Evolutionary conservation across 1,140 invertebrate genomes (phyloP).

Genomic region (Hyposmocoma kahamanoa): DNA sequence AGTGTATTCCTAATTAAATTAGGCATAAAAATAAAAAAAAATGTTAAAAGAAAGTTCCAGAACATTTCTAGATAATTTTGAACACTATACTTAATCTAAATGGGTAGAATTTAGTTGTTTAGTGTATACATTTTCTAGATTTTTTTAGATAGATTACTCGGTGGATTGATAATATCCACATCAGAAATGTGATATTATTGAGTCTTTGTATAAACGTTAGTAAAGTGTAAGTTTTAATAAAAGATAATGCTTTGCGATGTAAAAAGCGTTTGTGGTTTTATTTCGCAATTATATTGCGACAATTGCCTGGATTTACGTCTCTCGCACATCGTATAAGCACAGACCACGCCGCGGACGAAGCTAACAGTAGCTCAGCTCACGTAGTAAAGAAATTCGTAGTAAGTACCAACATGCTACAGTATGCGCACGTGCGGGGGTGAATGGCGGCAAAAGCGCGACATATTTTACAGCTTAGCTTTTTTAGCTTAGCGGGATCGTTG

Average conservation of each 20-base stretch:
- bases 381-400: no score
- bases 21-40: background rate
- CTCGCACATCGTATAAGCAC: no score
- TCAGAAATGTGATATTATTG: constrained; percentile 75
- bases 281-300: no score
- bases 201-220: constrained; percentile 70
- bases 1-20: no score
- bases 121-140: constrained; percentile 23
- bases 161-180: constrained; percentile 74
- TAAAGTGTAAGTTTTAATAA: constrained; percentile 43
- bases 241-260: constrained; percentile 57
- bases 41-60: background rate
- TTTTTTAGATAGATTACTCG: constrained; percentile 55
- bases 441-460: no score
- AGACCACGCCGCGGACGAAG: no score
- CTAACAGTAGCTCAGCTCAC: no score
- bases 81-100: background rate
- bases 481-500: no score
- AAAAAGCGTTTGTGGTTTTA: constrained; percentile 23
- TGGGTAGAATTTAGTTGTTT: constrained; percentile 17
- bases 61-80: constrained; percentile 14
- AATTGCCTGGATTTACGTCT: no score
- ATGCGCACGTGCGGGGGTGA: no score
- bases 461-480: no score
- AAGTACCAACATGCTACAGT: no score